Conservation (phyloP, 2,888 invertebrate species). For the Dichetophora obliterata region DNA sequence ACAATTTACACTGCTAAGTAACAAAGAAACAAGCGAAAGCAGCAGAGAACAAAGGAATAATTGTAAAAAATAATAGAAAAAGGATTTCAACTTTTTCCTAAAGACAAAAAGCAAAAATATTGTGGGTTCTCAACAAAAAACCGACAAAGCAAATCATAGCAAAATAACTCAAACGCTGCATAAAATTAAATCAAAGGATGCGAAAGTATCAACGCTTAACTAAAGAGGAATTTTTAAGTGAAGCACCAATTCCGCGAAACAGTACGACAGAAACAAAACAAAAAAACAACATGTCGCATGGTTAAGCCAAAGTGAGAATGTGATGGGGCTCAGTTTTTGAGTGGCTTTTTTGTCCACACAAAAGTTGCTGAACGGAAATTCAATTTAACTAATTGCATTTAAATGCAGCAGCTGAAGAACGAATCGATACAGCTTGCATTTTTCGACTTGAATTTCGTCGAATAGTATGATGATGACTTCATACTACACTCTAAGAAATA, state of each 20-base stretch:
- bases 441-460: too few relatives aligned
- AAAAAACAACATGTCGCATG: not conserved
- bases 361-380: not conserved
- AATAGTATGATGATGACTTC: too few relatives aligned
- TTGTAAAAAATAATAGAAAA: not conserved
- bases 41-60: not conserved
- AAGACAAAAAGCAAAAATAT: not conserved
- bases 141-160: not conserved
- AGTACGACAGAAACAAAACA: not conserved
- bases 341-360: not conserved
- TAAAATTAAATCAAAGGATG: not conserved
- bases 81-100: not conserved
- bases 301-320: too few relatives aligned
- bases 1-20: too few relatives aligned
- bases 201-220: not conserved
- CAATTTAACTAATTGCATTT: conserved; percentile 22
- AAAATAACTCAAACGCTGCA: not conserved
- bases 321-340: too few relatives aligned
- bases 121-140: too few relatives aligned
- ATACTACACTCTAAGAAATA: too few relatives aligned
- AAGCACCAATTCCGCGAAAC: conserved; percentile 5
- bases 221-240: not conserved
- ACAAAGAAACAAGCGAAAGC: too few relatives aligned
- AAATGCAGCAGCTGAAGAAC: not conserved
- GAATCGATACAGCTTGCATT: not conserved